phyloP scores from a whole-genome alignment of 1,140 invertebrate genomes.

The Pogonomyrmex barbatus region DNA sequence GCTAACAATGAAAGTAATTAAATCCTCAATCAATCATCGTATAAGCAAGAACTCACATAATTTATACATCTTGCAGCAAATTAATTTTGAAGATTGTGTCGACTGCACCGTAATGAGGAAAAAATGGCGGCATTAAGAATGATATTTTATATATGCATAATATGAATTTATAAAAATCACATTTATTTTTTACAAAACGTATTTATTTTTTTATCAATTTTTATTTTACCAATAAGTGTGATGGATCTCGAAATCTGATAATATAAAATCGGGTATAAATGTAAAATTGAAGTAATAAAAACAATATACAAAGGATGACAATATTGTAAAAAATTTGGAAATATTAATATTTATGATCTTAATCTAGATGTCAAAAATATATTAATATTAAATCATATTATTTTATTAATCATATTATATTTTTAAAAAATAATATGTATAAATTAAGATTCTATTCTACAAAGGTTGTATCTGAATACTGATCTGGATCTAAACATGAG shows the following conservation, averaged over 20 bases:
- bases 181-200: not conserved
- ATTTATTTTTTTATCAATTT: not conserved
- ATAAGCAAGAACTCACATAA: not conserved
- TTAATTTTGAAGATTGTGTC: not conserved
- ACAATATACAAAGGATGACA: not conserved
- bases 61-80: not conserved
- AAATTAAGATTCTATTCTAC: not conserved
- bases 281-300: slow-evolving; percentile 51
- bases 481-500: no score
- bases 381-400: not conserved
- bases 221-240: slow-evolving; percentile 3
- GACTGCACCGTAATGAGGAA: not conserved
- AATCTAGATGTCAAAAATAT: not conserved
- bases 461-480: no score
- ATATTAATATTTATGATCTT: not conserved
- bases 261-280: slow-evolving; percentile 24
- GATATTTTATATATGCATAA: slow-evolving; percentile 3
- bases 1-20: not conserved
- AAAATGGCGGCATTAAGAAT: not conserved
- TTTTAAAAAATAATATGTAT: not conserved
- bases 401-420: no score
- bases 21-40: not conserved
- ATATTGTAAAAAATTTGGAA: not conserved
- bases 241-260: not conserved
- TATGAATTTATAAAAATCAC: slow-evolving; percentile 9